Percentiles rank a stretch among this genome's conserved stretches.
These are phyloP conservation scores for Pagrus major DNA, from an alignment of 2,113 vertebrate genomes.

Conservation along the genomic window DNA sequence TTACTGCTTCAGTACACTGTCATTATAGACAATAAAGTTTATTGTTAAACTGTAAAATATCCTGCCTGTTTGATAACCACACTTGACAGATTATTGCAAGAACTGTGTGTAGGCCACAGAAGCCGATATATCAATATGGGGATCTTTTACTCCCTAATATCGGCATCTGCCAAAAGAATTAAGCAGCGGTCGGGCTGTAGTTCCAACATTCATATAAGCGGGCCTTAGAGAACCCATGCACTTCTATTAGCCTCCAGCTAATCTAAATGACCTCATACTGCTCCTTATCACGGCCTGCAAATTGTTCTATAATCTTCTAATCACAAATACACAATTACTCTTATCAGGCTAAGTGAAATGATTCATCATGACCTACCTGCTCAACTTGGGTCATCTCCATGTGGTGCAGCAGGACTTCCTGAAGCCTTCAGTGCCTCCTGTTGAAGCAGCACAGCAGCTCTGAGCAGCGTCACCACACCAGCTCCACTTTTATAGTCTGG, in stretches of 20 bases:
- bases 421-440: background rate
- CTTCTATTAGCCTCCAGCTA: background rate
- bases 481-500: constrained; percentile 61
- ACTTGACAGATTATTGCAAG: too few species aligned
- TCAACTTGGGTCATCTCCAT: background rate
- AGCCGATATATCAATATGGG: too few species aligned
- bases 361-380: constrained; percentile 27
- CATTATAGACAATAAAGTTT: too few species aligned
- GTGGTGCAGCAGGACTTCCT: background rate
- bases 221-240: background rate
- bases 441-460: constrained; percentile 22
- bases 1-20: too few species aligned
- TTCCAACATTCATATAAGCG: background rate
- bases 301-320: background rate
- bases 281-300: background rate
- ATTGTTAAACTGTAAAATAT: too few species aligned
- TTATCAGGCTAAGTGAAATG: background rate
- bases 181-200: too few species aligned
- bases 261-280: background rate
- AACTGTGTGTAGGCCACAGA: too few species aligned
- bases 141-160: too few species aligned
- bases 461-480: constrained; percentile 11
- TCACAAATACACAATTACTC: background rate
- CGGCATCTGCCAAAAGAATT: too few species aligned
- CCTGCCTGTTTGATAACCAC: too few species aligned